phyloP scores from a whole-genome alignment of 1,140 invertebrate genomes.

The Phortica variegata region DNA sequence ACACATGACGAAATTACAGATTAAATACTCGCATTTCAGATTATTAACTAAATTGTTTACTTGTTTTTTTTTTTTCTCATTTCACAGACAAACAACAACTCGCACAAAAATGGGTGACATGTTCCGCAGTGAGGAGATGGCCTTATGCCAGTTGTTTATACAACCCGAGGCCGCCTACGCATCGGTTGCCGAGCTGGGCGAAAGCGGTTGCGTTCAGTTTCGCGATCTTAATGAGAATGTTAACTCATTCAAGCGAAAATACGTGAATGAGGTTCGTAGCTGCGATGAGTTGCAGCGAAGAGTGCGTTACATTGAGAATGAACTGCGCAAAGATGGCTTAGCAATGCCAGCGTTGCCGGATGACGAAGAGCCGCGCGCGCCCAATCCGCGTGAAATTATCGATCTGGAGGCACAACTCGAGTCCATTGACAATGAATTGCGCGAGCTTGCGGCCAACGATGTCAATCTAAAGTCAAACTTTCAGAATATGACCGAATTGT shows the following conservation, averaged over 20 bases:
- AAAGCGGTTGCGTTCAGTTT: slow-evolving; percentile 86
- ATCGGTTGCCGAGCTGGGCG: slow-evolving; percentile 83
- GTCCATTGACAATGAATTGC: slow-evolving; percentile 89
- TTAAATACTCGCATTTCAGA: too few relatives aligned
- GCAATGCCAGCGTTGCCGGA: slow-evolving; percentile 76
- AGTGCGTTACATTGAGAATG: slow-evolving; percentile 87
- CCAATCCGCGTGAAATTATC: slow-evolving; percentile 97
- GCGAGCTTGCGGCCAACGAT: slow-evolving; percentile 90
- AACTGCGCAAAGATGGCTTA: slow-evolving; percentile 88
- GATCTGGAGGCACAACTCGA: slow-evolving; percentile 80
- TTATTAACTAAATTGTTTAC: too few relatives aligned
- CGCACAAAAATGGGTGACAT: slow-evolving; percentile 67
- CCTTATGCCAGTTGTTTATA: slow-evolving; percentile 83
- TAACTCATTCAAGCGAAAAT: slow-evolving; percentile 92
- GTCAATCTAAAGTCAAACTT: slow-evolving; percentile 92
- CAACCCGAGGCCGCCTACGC: slow-evolving; percentile 88
- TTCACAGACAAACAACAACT: slow-evolving; percentile 1
- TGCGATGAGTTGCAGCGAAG: slow-evolving; percentile 96
- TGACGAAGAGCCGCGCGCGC: slow-evolving; percentile 93
- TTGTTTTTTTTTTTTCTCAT: neutral
- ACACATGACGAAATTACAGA: too few relatives aligned
- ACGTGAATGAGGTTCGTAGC: slow-evolving; percentile 88
- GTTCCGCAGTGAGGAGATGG: slow-evolving; percentile 87
- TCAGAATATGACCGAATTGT: slow-evolving; percentile 89
- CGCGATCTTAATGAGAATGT: slow-evolving; percentile 89